Evolutionary conservation across 2,888 invertebrate genomes (phyloP), one percentile per base, ranked within the genome.

Genomic region (Drosophila nr. perissopoda): DNA sequence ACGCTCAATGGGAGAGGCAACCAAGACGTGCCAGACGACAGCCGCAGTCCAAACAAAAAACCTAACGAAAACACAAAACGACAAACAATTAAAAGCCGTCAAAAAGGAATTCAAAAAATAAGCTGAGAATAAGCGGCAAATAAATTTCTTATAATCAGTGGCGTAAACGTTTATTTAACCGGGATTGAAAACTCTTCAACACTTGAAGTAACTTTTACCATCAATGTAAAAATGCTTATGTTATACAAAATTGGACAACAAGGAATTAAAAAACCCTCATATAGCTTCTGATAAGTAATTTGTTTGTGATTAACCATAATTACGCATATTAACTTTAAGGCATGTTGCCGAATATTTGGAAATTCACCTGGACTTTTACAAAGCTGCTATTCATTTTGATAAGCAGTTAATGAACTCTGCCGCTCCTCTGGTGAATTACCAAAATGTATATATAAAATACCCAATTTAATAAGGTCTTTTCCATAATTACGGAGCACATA

Each of bases 21-120:
- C 51, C 53, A 76, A 76, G 79, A 89, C 89, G 82, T 89, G 84
- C 82, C 77, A 71, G 83, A 75, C 83, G 76, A 77, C 60, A 67
- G 74, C 60, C 71, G 57, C 59, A 63, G 70, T 63, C 72, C 70
- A 75, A 85, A 63, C 74, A 63, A 34, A 52, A 48, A 64, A 64
- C 34, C 29, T 64, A 52, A 62, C 58, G 42, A 57, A 69, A 67
- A 65, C 69, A 54, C 68, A 69, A 53, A 79, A 68, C 78, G 64
- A 83, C 79, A 89, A 89, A 89, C 84, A 84, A 83, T 84, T 87
- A 84, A 84, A 87, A 71, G 60, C 76, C 82, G 68, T 61, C 82
- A 83, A 74, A 76, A 69, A 62, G 76, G 88, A 82, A 82, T 88
- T 65, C 54, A 59, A 48, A 21, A 38, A 57, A 29, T 46, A 54